Evolutionary conservation across 2,113 vertebrate species (phyloP), one percentile per base, ranked within the genome.

Genomic region (Percina caprodes): DNA sequence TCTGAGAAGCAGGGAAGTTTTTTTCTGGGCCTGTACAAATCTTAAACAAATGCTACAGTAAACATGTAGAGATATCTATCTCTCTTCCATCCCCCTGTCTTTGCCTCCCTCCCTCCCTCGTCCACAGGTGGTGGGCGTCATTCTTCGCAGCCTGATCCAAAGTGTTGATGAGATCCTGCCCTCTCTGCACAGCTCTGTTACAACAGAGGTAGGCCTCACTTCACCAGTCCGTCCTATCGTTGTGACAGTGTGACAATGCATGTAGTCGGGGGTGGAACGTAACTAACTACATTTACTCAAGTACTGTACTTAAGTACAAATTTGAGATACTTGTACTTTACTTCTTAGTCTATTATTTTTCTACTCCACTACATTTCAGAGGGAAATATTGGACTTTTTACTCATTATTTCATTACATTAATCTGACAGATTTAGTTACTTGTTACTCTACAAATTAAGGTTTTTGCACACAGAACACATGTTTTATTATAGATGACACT

Each of bases 121-220:
- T 46, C 54, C 6, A 13, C 88, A 99, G 98, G 93, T 93, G 0
- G 95, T 98, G 61, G 98, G 97, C 0, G 56, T 97, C 42, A 95
- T 93, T 26, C 95, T 99, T 1, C 95, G 97, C 12, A 95, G 92
- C 83, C 94, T 99, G 66, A 97, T 98, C 0, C 92, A 95, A 11
- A 98, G 96, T 0, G 97, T 99, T 0, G 98, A 99, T 0, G 95
- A 96, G 6, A 91, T 98, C 78, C 92, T 98, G 21, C 97, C 98
- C 0, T 67, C 92, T 24, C 94, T 99, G 42, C 97, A 98, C 0
- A 30, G 91, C 0, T 86, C 97, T 0, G 93, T 96, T 33, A 95
- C 95, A 16, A 96, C 94, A 0, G 98, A 99, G 96, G 98, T 99
- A 83, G 4, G 63, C 48, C 14, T n/a, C 71, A 3, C 30, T 39